These are phyloP conservation scores for Lymantria dispar DNA, from an alignment of 2,888 invertebrate species.

Conservation along the genomic window DNA sequence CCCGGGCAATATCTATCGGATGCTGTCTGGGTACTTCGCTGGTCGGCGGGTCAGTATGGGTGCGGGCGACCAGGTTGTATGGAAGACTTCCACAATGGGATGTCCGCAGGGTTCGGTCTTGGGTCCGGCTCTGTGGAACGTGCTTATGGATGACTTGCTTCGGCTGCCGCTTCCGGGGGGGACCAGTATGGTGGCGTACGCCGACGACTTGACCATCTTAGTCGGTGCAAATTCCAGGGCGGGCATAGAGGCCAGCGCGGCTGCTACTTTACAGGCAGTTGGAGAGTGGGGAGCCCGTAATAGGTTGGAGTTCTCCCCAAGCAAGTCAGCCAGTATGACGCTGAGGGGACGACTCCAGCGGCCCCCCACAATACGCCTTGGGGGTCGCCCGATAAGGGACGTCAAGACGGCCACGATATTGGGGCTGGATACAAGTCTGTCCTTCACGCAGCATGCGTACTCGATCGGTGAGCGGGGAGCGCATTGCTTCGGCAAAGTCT, in stretches of 20 bases:
- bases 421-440: slow-evolving; percentile 13
- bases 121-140: slow-evolving; percentile 28
- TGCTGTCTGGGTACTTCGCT: slow-evolving; percentile 30
- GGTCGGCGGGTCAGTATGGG: slow-evolving; percentile 18
- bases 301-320: background rate
- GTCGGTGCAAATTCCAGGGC: slow-evolving; percentile 17
- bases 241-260: slow-evolving; percentile 2
- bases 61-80: slow-evolving; percentile 10
- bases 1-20: slow-evolving; percentile 30
- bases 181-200: slow-evolving; percentile 21
- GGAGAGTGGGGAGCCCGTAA: background rate
- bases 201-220: slow-evolving; percentile 29
- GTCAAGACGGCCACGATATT: slow-evolving; percentile 9
- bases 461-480: slow-evolving; percentile 19
- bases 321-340: background rate
- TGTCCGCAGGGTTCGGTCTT: slow-evolving; percentile 33
- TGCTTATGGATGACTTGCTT: slow-evolving; percentile 30
- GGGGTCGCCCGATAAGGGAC: slow-evolving; percentile 1
- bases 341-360: background rate
- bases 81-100: slow-evolving; percentile 27
- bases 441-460: slow-evolving; percentile 14
- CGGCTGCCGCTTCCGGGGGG: slow-evolving; percentile 19
- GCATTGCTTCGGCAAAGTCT: slow-evolving; percentile 27
- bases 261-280: background rate
- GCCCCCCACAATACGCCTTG: slow-evolving; percentile 2